Evolutionary conservation across 1,140 invertebrate species (phyloP).

Genomic region (Orchestia grillus): DNA sequence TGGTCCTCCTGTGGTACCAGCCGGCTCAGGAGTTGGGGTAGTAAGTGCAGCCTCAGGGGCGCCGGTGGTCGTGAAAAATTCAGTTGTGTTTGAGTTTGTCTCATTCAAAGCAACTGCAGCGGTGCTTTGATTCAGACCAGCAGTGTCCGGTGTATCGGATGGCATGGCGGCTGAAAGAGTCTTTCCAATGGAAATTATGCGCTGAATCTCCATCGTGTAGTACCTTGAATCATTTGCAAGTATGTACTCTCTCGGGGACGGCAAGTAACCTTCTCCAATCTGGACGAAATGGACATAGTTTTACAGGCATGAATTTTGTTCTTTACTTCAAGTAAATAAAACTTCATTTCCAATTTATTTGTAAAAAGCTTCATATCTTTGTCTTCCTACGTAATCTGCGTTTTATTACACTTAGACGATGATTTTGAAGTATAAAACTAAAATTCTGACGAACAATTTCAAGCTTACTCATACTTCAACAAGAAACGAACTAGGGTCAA

Average conservation of each 20-base stretch:
- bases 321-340: neutral
- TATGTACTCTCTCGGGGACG: constrained; percentile 16
- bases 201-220: neutral
- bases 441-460: neutral
- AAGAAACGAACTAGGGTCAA: neutral
- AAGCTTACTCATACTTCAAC: neutral
- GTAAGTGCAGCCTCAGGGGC: neutral
- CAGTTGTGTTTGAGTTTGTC: neutral
- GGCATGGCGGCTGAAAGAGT: neutral
- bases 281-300: neutral
- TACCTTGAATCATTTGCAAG: constrained; percentile 2
- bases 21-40: neutral
- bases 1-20: neutral
- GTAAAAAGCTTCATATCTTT: neutral
- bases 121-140: neutral
- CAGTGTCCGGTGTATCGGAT: neutral
- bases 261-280: constrained; percentile 44
- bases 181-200: neutral
- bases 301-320: too few relatives aligned
- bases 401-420: neutral
- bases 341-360: neutral
- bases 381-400: neutral
- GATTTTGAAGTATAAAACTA: neutral
- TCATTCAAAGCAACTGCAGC: neutral
- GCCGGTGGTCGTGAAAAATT: neutral